Evolutionary conservation across 2,113 vertebrate genomes (phyloP).

Genomic region (Piprites chloris): DNA sequence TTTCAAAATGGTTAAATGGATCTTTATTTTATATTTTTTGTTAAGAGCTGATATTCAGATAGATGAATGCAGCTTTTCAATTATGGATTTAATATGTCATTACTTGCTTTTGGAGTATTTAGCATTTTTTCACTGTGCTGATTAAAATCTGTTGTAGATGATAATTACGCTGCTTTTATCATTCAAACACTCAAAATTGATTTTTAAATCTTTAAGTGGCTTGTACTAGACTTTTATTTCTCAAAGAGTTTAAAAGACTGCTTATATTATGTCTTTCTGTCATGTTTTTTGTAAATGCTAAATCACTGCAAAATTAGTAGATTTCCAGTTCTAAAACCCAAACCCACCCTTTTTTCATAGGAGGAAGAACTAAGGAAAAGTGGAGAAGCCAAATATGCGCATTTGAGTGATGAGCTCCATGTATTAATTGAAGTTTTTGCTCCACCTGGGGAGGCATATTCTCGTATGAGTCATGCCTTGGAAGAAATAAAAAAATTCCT

Average conservation of each 20-base stretch:
- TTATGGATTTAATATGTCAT: conserved; percentile 25
- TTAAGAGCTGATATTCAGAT: neutral
- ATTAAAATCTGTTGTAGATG: conserved; percentile 56
- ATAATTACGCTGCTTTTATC: conserved; percentile 54
- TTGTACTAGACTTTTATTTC: conserved; percentile 49
- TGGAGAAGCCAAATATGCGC: conserved; percentile 93
- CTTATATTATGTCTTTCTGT: conserved; percentile 50
- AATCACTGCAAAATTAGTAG: conserved; percentile 48
- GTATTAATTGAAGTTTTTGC: conserved; percentile 99
- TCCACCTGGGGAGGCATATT: conserved; percentile 97
- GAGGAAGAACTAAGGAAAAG: conserved; percentile 98
- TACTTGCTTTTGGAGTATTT: conserved; percentile 16
- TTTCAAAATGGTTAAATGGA: neutral
- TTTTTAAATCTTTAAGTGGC: conserved; percentile 59
- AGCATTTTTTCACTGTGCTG: conserved; percentile 54
- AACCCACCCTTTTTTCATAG: conserved; percentile 65
- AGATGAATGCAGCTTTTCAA: neutral
- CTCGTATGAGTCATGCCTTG: conserved; percentile 98
- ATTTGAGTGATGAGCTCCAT: conserved; percentile 96
- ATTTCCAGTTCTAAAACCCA: conserved; percentile 57
- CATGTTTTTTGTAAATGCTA: conserved; percentile 32
- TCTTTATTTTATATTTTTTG: neutral
- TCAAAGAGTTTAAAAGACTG: conserved; percentile 40
- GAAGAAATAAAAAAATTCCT: conserved; percentile 99
- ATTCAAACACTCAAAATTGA: conserved; percentile 42